Conservation (phyloP, 2,888 invertebrate species). For the Rhamphomyia laevipes region DNA sequence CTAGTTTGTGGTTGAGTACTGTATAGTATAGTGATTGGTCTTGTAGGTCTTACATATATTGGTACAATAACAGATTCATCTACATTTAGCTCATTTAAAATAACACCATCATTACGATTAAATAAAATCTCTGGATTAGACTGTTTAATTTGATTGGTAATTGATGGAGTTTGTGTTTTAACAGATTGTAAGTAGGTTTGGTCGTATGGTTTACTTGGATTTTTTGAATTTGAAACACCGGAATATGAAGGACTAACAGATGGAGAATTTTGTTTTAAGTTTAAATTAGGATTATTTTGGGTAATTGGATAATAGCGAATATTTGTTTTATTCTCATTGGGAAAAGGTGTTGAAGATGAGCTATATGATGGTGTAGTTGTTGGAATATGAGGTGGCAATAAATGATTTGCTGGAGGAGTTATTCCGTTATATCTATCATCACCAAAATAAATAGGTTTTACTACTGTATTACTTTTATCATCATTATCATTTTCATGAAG, state of each 20-base stretch:
- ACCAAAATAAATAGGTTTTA: too few relatives aligned
- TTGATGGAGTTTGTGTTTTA: constrained; percentile 15
- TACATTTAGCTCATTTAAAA: not conserved
- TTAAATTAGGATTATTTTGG: constrained; percentile 13
- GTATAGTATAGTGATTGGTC: constrained; percentile 7
- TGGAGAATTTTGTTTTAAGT: too few relatives aligned
- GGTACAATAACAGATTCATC: constrained; percentile 5
- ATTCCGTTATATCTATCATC: not conserved
- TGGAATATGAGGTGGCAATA: constrained; percentile 4
- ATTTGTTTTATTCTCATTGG: constrained; percentile 10
- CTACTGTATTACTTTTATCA: not conserved
- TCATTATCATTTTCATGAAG: not conserved
- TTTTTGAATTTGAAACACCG: constrained; percentile 26
- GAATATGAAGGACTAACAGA: constrained; percentile 26
- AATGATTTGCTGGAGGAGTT: constrained; percentile 3
- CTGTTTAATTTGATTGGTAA: constrained; percentile 16
- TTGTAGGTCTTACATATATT: constrained; percentile 1
- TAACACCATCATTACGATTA: constrained; percentile 13
- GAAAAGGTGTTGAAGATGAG: not conserved
- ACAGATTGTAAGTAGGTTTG: too few relatives aligned
- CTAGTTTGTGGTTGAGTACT: not conserved
- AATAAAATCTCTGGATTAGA: constrained; percentile 6
- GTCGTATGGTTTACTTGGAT: too few relatives aligned
- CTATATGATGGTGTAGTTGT: constrained; percentile 7
- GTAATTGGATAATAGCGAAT: constrained; percentile 20